Evolutionary conservation across 92 coral and sea anemone species (phyloP), one percentile per base, ranked within the genome.

Genomic region (Paragorgia papillata): DNA sequence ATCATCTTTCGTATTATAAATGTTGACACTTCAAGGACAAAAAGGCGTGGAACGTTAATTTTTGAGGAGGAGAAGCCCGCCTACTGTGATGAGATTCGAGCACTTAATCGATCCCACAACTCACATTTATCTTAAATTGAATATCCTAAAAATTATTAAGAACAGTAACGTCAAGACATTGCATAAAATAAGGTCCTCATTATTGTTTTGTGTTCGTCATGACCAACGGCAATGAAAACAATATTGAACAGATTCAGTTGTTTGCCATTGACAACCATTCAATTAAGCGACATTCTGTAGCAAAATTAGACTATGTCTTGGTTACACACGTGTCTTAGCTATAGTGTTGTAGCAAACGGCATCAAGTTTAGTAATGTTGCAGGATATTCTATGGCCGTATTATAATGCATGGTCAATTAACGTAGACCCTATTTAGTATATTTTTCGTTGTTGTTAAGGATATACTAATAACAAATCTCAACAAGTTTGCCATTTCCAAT

Each of bases 1-100:
- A 19, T 7, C 37, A 14, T 25, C 22, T 31, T 14, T 10, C 19
- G 17, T n/a, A 15, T 6, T 51, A 71, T 71, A 31, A 17, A 49
- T 30, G 25, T 53, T 71, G 78, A 71, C 78, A 71, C 78, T 48
- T 71, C 15, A 28, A 55, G 35, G 63, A 71, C 56, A 49, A 75
- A 67, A 84, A 91, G 98, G 98, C 89, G 98, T 92, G 92, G 87
- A 82, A 43, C 76, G 55, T 53, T 79, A 91, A 94, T 91, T 90
- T 86, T 67, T 77, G 41, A 82, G 96, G 98, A 87, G 93, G 98
- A 87, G 97, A 83, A 67, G 81, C 73, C 86, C 90, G 89, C 96
- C 86, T 50, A 85, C 64, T 50, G 86, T 85, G 97, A 85, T 88
- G 34, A n/a, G 33, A 19, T n/a, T 69, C 27, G 49, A 56, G 40